Percentiles rank a stretch among this genome's conserved stretches.
These are phyloP conservation scores for Brachynemurus nebulosus DNA, from an alignment of 2,888 invertebrate genomes.

Conservation along the genomic window DNA sequence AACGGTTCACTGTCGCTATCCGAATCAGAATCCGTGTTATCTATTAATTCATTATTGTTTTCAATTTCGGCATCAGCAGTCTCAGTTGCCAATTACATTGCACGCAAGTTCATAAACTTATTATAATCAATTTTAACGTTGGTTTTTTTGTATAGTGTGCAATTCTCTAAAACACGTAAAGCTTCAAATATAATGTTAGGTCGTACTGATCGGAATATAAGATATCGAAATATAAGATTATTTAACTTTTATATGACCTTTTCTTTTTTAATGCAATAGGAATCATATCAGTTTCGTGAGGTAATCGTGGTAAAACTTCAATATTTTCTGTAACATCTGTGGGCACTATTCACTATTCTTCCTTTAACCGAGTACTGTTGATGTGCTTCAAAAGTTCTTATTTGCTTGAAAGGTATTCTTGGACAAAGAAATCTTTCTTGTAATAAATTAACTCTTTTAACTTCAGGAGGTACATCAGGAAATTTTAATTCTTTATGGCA, in stretches of 20 bases:
- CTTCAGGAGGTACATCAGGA: not conserved
- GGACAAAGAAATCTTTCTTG: not conserved
- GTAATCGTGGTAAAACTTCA: not conserved
- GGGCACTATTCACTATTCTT: not conserved
- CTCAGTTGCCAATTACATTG: too few relatives aligned
- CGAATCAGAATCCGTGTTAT: not conserved
- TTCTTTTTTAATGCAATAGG: not conserved
- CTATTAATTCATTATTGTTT: not conserved
- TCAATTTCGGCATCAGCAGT: not conserved
- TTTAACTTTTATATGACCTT: not conserved
- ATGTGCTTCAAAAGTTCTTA: not conserved
- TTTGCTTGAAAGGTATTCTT: slow-evolving; percentile 1
- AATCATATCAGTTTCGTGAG: not conserved
- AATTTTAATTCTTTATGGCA: not conserved
- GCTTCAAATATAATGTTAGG: not conserved
- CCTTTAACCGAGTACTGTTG: not conserved
- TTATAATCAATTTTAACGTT: not conserved
- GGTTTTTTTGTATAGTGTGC: not conserved
- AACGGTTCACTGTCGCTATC: not conserved
- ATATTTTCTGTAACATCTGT: not conserved
- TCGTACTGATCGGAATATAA: not conserved
- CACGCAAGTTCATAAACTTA: not conserved
- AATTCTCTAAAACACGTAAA: not conserved
- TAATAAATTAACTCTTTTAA: not conserved
- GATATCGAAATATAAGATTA: too few relatives aligned